Base-by-base conservation (phyloP, 92 coral and sea anemone genomes). In the Paragorgia papillata region DNA sequence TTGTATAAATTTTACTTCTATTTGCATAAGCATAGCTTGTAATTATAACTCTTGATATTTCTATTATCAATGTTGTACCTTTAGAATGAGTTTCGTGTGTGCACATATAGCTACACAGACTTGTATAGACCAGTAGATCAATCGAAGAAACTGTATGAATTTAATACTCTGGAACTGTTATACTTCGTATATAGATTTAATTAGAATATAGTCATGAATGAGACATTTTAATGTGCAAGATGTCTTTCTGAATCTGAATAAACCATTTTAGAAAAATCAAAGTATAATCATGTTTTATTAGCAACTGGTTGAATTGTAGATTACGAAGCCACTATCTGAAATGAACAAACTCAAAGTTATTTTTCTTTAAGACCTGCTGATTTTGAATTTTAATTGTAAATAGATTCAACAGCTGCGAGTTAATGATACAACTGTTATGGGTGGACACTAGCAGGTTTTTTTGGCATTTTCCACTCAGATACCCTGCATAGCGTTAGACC, bases 161-260 rank as follows among this genome's bases (percentile, higher is more conserved):
- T 22, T n/a, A n/a, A n/a, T n/a, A n/a, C n/a, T n/a, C n/a, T n/a
- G n/a, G n/a, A n/a, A n/a, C n/a, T n/a, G n/a, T n/a, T n/a, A n/a
- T n/a, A n/a, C n/a, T n/a, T n/a, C n/a, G n/a, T n/a, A 69, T 41
- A 53, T 71, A 32, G 48, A 71, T n/a, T n/a, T 71, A 53, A 71
- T 71, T 71, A 71, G 12, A 68, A 48, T 68, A 68, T 49, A 28
- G 58, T 57, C n/a, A 7, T 46, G 53, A 15, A 46, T n/a, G 15
- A 7, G 53, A 15, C n/a, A 15, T 46, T n/a, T 46, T 4, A 37
- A 37, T 4, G 10, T 4, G 4, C 14, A 7, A 15, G 53, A 46
- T 46, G 53, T 46, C n/a, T 46, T 46, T 7, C 2, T 7, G n/a
- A 46, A 46, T 37, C 10, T 37, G 57, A 69, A 69, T 71, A 71